Conservation (phyloP, 1,140 invertebrate genomes). For the Zaprionus ghesquierei region DNA sequence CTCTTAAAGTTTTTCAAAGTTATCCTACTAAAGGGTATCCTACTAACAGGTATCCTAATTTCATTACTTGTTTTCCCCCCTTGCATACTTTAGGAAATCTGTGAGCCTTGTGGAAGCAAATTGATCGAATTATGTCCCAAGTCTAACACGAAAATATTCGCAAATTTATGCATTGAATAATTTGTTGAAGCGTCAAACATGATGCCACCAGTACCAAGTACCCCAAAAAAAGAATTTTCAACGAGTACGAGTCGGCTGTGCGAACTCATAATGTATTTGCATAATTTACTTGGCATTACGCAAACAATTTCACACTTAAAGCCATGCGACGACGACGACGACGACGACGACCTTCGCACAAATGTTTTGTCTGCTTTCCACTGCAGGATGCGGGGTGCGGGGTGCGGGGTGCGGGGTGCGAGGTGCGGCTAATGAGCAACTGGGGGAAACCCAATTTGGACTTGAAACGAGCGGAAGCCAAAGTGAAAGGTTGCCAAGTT, state of each 20-base stretch:
- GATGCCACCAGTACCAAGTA: not conserved
- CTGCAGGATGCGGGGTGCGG: too few relatives aligned
- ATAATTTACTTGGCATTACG: conserved; percentile 72
- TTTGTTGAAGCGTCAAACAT: not conserved
- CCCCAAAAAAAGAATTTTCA: too few relatives aligned
- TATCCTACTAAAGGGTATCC: too few relatives aligned
- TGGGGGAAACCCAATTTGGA: conserved; percentile 47
- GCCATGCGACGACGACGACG: conserved; percentile 11
- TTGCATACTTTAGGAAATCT: not conserved
- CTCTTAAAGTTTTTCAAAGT: too few relatives aligned
- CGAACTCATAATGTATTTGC: conserved; percentile 54
- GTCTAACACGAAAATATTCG: not conserved
- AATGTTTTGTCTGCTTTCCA: conserved; percentile 43
- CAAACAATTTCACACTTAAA: conserved; percentile 72
- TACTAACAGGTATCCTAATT: too few relatives aligned
- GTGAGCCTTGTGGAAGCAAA: not conserved
- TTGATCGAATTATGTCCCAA: not conserved
- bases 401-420: not conserved
- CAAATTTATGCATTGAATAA: conserved; percentile 3
- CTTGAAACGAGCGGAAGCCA: conserved; percentile 34
- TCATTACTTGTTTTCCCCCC: too few relatives aligned
- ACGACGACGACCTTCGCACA: conserved; percentile 39
- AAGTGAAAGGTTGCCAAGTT: conserved; percentile 14
- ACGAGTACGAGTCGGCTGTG: not conserved
- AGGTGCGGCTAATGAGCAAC: conserved; percentile 60